Evolutionary conservation across 1,140 invertebrate species (phyloP).

Genomic region (Drosophila ironensis): DNA sequence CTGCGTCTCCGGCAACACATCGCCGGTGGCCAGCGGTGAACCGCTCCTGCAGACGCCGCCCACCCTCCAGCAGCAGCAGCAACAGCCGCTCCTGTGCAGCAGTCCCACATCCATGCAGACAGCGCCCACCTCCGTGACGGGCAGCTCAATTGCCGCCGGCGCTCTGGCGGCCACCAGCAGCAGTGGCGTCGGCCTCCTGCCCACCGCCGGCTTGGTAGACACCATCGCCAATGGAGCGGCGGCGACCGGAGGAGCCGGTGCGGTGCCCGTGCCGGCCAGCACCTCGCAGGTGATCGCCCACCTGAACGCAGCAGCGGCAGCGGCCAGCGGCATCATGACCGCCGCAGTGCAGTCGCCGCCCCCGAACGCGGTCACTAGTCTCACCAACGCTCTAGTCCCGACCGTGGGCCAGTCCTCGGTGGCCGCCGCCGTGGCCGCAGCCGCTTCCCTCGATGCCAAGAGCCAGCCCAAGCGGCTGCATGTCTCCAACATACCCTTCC

Average conservation of each 20-base stretch:
- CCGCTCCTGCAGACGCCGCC: constrained; percentile 66
- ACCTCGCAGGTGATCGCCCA: constrained; percentile 76
- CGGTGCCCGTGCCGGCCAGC: constrained; percentile 55
- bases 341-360: constrained; percentile 53
- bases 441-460: constrained; percentile 82
- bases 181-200: constrained; percentile 57
- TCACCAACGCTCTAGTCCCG: constrained; percentile 70
- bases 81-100: constrained; percentile 38
- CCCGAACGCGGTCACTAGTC: constrained; percentile 60
- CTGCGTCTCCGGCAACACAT: constrained; percentile 64
- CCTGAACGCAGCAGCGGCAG: constrained; percentile 67
- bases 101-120: constrained; percentile 46
- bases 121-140: constrained; percentile 68
- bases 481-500: constrained; percentile 99
- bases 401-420: constrained; percentile 56
- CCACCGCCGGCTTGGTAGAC: constrained; percentile 56
- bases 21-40: constrained; percentile 65
- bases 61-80: constrained; percentile 45
- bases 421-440: constrained; percentile 50
- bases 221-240: constrained; percentile 48
- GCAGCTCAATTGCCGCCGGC: constrained; percentile 68
- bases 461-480: constrained; percentile 93
- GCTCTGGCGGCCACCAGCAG: constrained; percentile 64
- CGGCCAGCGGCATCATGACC: constrained; percentile 69
- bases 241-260: constrained; percentile 3